A percentile compares a stretch with the other conserved stretches of the same genome.
phyloP scores from a whole-genome alignment of 2,113 vertebrate species.

The Malurus cyaneus region DNA sequence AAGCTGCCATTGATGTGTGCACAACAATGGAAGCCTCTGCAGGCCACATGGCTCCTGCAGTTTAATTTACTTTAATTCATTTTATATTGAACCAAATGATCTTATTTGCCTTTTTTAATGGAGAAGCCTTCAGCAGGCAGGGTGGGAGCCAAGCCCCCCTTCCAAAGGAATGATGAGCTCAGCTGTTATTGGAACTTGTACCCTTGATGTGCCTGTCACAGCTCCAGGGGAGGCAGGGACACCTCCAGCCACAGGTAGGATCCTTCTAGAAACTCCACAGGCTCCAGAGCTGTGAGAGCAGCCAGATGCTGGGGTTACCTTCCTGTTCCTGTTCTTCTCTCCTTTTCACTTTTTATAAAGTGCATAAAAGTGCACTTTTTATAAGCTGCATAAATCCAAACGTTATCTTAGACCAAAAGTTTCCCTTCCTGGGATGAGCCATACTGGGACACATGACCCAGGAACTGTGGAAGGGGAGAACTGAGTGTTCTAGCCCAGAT shows the following conservation, averaged over 20 bases:
- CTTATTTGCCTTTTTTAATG: constrained; percentile 74
- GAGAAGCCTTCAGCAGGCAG: constrained; percentile 63
- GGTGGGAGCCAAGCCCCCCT: constrained; percentile 58
- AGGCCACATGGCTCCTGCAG: constrained; percentile 75
- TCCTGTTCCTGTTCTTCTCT: not conserved
- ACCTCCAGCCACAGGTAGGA: not conserved
- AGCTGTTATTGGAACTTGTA: constrained; percentile 60
- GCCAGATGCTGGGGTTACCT: not conserved
- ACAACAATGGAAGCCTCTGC: constrained; percentile 69
- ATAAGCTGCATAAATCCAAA: not conserved
- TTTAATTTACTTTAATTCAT: constrained; percentile 82
- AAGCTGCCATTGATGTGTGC: constrained; percentile 41
- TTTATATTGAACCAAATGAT: constrained; percentile 80
- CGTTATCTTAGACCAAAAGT: not conserved
- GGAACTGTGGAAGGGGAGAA: not conserved
- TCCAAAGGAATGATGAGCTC: constrained; percentile 65
- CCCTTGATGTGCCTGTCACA: not conserved
- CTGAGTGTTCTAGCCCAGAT: not conserved
- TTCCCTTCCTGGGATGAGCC: not conserved
- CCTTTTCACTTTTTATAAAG: too few relatives aligned
- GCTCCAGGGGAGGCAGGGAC: not conserved
- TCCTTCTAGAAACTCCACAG: not conserved
- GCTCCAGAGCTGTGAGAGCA: not conserved
- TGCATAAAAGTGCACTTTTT: too few relatives aligned
- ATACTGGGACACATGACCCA: not conserved